Conservation (phyloP, 2,888 invertebrate species). For the Drosophila diplacantha region DNA sequence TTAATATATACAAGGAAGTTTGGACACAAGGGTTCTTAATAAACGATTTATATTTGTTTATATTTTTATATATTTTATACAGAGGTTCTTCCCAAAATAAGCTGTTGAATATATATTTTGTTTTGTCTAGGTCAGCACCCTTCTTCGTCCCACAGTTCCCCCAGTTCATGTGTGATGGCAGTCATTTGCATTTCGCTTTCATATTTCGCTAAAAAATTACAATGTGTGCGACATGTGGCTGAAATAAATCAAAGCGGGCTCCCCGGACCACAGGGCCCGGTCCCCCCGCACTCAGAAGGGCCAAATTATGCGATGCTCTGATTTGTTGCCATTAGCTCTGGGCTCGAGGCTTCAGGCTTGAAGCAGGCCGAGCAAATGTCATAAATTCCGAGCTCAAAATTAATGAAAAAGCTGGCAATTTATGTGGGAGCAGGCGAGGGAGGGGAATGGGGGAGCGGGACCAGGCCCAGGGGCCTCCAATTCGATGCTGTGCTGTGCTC, state of each 20-base stretch:
- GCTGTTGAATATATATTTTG: no score
- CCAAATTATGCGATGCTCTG: slow-evolving; percentile 47
- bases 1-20: no score
- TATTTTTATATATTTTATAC: no score
- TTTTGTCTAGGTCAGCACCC: no score
- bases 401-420: slow-evolving; percentile 54
- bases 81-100: no score
- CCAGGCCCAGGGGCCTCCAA: neutral
- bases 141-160: neutral
- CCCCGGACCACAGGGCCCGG: neutral
- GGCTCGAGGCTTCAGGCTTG: slow-evolving; percentile 30
- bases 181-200: slow-evolving; percentile 58
- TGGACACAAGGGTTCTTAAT: no score
- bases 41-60: no score
- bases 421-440: slow-evolving; percentile 30
- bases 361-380: slow-evolving; percentile 36
- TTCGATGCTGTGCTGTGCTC: neutral
- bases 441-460: neutral
- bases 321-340: slow-evolving; percentile 54
- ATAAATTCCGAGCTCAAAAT: slow-evolving; percentile 55
- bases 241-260: slow-evolving; percentile 55
- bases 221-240: slow-evolving; percentile 65
- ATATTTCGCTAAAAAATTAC: slow-evolving; percentile 55
- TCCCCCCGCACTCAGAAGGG: neutral
- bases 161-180: slow-evolving; percentile 35